Evolutionary conservation across 2,797 vertebrate genomes (phyloP), one percentile per base, ranked within the genome.

Genomic region (Aphelocoma californica): DNA sequence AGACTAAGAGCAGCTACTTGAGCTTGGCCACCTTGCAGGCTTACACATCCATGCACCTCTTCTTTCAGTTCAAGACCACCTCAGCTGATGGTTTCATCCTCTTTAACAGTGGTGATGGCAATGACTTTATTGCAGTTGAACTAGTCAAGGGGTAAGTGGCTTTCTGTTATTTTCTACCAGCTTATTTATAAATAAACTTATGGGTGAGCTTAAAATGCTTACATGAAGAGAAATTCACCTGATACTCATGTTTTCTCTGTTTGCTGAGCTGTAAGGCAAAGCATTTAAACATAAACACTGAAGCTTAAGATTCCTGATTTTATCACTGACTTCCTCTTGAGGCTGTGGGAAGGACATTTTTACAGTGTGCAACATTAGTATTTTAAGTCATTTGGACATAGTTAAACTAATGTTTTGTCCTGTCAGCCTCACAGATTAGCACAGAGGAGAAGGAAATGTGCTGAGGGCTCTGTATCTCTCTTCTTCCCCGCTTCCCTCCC

Each of bases 11-110:
- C 98, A 99, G 99, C 98, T 99, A 99, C 96, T 96, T 99, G 97
- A 99, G 99, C 89, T 97, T 99, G 92, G 99, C 99, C 84, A 99
- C 99, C 4, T 97, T 99, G 51, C 99, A 99, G 97, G 99, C 99
- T 89, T 99, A 99, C 81, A 98, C 99, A 10, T 99, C 99, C 95
- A 99, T 99, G 99, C 99, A 99, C 97, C 99, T 99, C 91, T 99
- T 99, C 98, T 99, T 99, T 97, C 99, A 99, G 98, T 99, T 99
- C 98, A 99, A 99, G 97, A 99, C 99, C 95, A 99, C 99, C 18
- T 99, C 99, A 9, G 97, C 99, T 1, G 99, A 99, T 11, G 99
- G 99, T 40, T 99, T 99, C 97, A 99, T 99, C 75, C 98, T 99
- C 80, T 99, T 99, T 97, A 99, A 99, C 94, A 99, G 99, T 2